phyloP scores from a whole-genome alignment of 2,888 invertebrate species.

The Ischnura elegans region DNA sequence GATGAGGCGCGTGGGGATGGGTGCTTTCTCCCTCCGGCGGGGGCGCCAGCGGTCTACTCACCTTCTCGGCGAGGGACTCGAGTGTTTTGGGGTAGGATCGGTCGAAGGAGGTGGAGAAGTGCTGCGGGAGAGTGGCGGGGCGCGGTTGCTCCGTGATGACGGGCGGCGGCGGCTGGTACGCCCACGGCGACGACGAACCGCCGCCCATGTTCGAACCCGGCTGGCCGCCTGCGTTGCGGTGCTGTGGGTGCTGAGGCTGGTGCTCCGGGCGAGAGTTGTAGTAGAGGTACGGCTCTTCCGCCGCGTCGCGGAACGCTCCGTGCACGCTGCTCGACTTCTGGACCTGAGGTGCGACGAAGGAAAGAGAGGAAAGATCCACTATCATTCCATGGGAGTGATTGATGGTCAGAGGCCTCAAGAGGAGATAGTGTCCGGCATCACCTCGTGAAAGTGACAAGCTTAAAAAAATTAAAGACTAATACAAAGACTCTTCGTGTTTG shows the following conservation, averaged over 20 bases:
- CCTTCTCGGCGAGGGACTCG: constrained; percentile 94
- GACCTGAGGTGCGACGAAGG: constrained; percentile 14
- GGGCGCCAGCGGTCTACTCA: constrained; percentile 73
- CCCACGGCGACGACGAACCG: constrained; percentile 77
- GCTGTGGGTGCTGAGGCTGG: constrained; percentile 66
- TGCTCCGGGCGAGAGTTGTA: constrained; percentile 85
- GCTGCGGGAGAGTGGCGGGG: constrained; percentile 83
- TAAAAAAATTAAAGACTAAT: too few species aligned
- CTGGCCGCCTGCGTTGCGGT: constrained; percentile 79
- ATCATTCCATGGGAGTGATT: too few species aligned
- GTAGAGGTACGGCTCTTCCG: constrained; percentile 81
- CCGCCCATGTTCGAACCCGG: constrained; percentile 78
- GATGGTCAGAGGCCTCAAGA: too few species aligned
- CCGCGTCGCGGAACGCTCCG: constrained; percentile 64
- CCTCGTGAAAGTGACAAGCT: too few species aligned
- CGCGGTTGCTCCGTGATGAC: constrained; percentile 96
- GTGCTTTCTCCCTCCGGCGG: not conserved
- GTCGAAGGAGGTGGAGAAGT: constrained; percentile 91
- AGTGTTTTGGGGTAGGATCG: constrained; percentile 92
- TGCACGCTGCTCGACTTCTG: constrained; percentile 61
- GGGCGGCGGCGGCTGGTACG: constrained; percentile 90
- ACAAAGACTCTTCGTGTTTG: too few species aligned
- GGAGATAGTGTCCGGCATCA: too few species aligned
- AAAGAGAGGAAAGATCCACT: too few species aligned
- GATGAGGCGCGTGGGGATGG: not conserved